Base-by-base conservation (phyloP, 2,888 invertebrate genomes). In the Perizoma flavofasciatum region DNA sequence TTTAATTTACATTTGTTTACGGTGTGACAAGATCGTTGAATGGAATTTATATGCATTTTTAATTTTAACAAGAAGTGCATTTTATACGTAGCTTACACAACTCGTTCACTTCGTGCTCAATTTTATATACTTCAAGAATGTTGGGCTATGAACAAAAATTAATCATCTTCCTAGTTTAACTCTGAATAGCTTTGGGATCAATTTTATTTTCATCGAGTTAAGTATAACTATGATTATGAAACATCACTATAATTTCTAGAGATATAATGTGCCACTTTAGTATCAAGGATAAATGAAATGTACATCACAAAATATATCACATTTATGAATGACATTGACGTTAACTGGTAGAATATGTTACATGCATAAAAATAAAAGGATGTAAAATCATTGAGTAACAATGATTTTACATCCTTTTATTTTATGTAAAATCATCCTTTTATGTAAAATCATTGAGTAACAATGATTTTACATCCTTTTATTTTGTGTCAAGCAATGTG, bases 61-160 rank as follows among this genome's bases (percentile, higher is more conserved):
- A 8, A 39, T 37, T 56, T 10, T 37, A 37, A 37, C 0, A 7
- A 32, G 41, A 47, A 4, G 55, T 75, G 76, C 77, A 78, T 81
- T 81, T 80, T 80, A 71, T 73, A 77, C 67, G 70, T 72, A 77
- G 74, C 33, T 77, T 77, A 76, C 73, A 76, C 73, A 70, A 70
- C 73, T 72, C 77, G 57, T 75, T 73, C 74, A 75, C 74, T 75
- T 73, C 75, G 68, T 77, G 84, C 84, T 83, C 83, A 83, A 83
- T 79, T 75, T 74, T 75, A 62, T 71, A 70, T 69, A 54, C n/a
- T 54, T 41, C 9, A 55, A 9, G 32, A 49, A 10, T 44, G 11
- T 10, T 8, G 4, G n/a, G 5, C 0, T 37, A 22, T 50, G 50
- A 55, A 53, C 33, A 46, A 56, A 22, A 46, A 34, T 49, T 22